phyloP scores from a whole-genome alignment of 2,797 vertebrate genomes.

The Chaetophractus vellerosus region DNA sequence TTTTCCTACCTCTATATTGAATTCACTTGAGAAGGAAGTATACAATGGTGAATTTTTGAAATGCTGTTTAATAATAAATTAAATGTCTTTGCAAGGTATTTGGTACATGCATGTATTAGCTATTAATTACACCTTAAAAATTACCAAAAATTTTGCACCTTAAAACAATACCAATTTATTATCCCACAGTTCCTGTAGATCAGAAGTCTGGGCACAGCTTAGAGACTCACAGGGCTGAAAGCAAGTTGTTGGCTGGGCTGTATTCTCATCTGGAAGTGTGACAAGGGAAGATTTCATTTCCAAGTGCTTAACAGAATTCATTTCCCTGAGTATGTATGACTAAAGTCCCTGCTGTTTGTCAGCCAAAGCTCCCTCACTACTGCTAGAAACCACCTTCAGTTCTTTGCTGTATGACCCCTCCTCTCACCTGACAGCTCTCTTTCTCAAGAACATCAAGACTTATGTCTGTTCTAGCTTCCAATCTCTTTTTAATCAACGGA shows the following conservation, averaged over 20 bases:
- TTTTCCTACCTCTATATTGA: constrained; percentile 11
- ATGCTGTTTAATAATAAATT: background rate
- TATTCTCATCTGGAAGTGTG: background rate
- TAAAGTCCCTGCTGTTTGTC: background rate
- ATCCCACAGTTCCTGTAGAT: background rate
- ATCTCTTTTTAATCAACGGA: background rate
- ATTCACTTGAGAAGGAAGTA: background rate
- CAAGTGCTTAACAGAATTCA: background rate
- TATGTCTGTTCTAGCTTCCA: background rate
- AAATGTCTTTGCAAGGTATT: background rate
- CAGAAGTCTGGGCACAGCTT: background rate
- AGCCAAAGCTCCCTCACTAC: background rate
- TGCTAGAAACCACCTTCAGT: background rate
- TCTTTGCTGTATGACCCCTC: background rate
- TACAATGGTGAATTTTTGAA: background rate
- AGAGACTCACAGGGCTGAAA: background rate
- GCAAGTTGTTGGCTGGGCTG: background rate
- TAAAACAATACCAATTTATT: background rate
- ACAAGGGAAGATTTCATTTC: background rate
- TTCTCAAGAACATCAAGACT: background rate
- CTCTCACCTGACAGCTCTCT: background rate
- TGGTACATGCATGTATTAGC: background rate
- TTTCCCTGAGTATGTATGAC: background rate
- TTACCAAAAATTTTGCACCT: background rate
- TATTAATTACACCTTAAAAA: background rate